Evolutionary conservation across 2,113 vertebrate genomes (phyloP).

Genomic region (Misgurnus anguillicaudatus): DNA sequence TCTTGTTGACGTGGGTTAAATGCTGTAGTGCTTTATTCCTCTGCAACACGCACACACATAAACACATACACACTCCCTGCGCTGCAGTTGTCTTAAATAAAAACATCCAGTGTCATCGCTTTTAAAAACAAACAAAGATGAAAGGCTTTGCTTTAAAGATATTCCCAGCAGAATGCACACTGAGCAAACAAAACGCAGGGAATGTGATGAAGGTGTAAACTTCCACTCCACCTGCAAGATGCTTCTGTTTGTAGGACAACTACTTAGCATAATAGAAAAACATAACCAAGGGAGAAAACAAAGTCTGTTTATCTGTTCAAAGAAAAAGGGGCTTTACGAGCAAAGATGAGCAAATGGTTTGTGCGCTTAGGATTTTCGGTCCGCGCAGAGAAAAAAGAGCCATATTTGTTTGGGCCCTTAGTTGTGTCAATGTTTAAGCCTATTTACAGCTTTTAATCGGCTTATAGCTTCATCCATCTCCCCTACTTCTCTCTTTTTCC

Average conservation of each 20-base stretch:
- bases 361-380: constrained; percentile 8
- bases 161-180: constrained; percentile 37
- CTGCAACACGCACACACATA: not conserved
- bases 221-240: constrained; percentile 31
- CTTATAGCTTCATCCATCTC: constrained; percentile 9
- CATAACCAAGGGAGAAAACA: constrained; percentile 32
- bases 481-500: no score
- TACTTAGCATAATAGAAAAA: constrained; percentile 46
- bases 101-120: constrained; percentile 15
- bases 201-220: constrained; percentile 45
- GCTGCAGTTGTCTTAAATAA: not conserved
- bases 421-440: constrained; percentile 49
- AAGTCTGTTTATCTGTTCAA: constrained; percentile 43
- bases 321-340: constrained; percentile 6
- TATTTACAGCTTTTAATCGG: constrained; percentile 47
- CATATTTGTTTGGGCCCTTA: constrained; percentile 48
- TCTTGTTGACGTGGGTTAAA: constrained; percentile 35
- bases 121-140: constrained; percentile 36
- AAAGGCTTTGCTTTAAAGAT: not conserved
- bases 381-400: constrained; percentile 36
- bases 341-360: constrained; percentile 22
- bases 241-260: constrained; percentile 47
- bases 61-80: not conserved
- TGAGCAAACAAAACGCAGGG: constrained; percentile 26
- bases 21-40: not conserved